Percentiles rank a stretch among this genome's conserved stretches.
Conservation (phyloP, 2,113 vertebrate genomes). For the Opisthocomus hoazin region DNA sequence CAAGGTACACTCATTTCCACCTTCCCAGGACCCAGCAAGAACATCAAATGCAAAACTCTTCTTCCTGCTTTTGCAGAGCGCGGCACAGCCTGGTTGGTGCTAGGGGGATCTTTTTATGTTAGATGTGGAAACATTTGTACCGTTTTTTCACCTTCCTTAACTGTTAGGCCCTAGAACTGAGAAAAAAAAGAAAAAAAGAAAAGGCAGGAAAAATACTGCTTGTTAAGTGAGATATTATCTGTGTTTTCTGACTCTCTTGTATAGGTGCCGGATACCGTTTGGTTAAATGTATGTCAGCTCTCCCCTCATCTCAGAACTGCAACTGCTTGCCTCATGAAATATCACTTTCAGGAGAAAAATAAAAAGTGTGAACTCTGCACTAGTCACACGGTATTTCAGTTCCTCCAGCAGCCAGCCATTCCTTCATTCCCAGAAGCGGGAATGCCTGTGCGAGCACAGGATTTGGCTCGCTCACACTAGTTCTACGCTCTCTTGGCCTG, state of each 20-base stretch:
- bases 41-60: background rate
- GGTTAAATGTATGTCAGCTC: conserved; percentile 65
- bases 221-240: conserved; percentile 66
- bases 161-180: conserved; percentile 2
- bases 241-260: conserved; percentile 47
- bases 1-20: background rate
- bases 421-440: conserved; percentile 7
- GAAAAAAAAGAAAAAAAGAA: background rate
- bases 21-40: background rate
- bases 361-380: conserved; percentile 26
- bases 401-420: conserved; percentile 2
- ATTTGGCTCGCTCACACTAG: background rate
- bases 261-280: conserved; percentile 52
- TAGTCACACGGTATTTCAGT: background rate
- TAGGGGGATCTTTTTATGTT: background rate
- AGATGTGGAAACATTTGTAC: conserved; percentile 9
- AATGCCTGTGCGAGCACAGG: background rate
- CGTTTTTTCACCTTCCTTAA: background rate
- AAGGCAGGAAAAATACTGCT: conserved; percentile 51
- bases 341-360: conserved; percentile 62
- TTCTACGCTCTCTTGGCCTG: background rate
- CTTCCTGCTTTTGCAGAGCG: background rate
- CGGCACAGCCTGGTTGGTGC: background rate
- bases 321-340: conserved; percentile 66
- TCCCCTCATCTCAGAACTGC: conserved; percentile 69